phyloP scores from a whole-genome alignment of 2,888 invertebrate species.

The Carcina quercana region DNA sequence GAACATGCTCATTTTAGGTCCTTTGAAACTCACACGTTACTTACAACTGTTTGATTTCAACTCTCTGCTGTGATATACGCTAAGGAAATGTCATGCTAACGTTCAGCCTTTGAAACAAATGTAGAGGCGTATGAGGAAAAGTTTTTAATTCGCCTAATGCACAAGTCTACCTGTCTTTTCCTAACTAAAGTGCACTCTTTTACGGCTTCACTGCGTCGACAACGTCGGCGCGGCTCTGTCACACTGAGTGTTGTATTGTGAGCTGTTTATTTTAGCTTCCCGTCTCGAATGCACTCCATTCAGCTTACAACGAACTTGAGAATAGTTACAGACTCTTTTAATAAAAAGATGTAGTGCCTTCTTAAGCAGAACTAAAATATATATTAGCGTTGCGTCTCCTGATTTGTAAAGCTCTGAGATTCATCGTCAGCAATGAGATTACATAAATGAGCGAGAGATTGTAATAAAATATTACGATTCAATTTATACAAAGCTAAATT shows the following conservation, averaged over 20 bases:
- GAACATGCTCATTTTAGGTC: slow-evolving; percentile 57
- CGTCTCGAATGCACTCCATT: slow-evolving; percentile 40
- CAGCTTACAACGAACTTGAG: slow-evolving; percentile 22
- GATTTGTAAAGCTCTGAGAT: background rate
- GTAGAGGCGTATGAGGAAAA: slow-evolving; percentile 46
- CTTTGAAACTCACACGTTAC: slow-evolving; percentile 49
- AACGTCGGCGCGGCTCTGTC: slow-evolving; percentile 34
- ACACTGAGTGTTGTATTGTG: slow-evolving; percentile 57
- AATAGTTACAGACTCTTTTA: slow-evolving; percentile 13
- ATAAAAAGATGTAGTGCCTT: background rate
- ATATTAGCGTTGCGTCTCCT: background rate
- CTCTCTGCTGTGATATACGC: slow-evolving; percentile 45
- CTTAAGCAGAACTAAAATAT: background rate
- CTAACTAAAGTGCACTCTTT: slow-evolving; percentile 57
- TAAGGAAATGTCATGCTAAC: slow-evolving; percentile 30
- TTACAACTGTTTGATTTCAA: slow-evolving; percentile 62
- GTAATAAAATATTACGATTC: slow-evolving; percentile 9
- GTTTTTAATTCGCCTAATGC: slow-evolving; percentile 74
- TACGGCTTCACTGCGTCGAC: slow-evolving; percentile 41
- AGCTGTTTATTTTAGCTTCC: slow-evolving; percentile 54
- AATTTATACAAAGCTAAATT: slow-evolving; percentile 22
- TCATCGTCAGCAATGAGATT: slow-evolving; percentile 1
- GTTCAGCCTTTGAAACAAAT: slow-evolving; percentile 54
- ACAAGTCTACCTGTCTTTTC: slow-evolving; percentile 52
- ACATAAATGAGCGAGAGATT: slow-evolving; percentile 4